These are phyloP conservation scores for Teinopalpus imperialis DNA, from an alignment of 2,888 invertebrate species.

Conservation along the genomic window DNA sequence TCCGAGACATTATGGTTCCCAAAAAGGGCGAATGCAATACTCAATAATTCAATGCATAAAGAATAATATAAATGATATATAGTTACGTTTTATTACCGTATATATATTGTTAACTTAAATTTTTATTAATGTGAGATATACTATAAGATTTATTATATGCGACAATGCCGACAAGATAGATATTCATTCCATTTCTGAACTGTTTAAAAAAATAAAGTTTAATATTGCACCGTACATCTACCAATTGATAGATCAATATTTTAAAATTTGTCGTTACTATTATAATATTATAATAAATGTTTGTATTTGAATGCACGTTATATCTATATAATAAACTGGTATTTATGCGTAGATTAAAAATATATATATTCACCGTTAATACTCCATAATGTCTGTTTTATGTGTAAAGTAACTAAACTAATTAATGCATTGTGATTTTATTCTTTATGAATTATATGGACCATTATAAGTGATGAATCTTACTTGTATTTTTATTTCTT, in stretches of 20 bases:
- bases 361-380: slow-evolving; percentile 49
- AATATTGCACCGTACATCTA: slow-evolving; percentile 3
- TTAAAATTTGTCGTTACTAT: slow-evolving; percentile 24
- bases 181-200: slow-evolving; percentile 27
- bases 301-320: slow-evolving; percentile 27
- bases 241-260: slow-evolving; percentile 28
- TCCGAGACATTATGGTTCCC: slow-evolving; percentile 2
- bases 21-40: slow-evolving; percentile 24
- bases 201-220: not conserved
- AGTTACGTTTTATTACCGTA: slow-evolving; percentile 2
- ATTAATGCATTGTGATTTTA: slow-evolving; percentile 75
- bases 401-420: slow-evolving; percentile 54
- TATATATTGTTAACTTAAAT: slow-evolving; percentile 12
- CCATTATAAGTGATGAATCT: slow-evolving; percentile 63
- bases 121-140: not conserved
- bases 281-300: slow-evolving; percentile 9
- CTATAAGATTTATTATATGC: slow-evolving; percentile 8
- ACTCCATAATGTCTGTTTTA: slow-evolving; percentile 57
- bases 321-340: slow-evolving; percentile 36
- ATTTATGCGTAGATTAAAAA: slow-evolving; percentile 34
- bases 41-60: slow-evolving; percentile 14
- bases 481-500: slow-evolving; percentile 43
- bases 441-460: slow-evolving; percentile 76
- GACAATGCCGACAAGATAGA: slow-evolving; percentile 5
- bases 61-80: slow-evolving; percentile 6